Percentiles rank a stretch among this genome's conserved stretches.
Evolutionary conservation across 2,888 invertebrate species (phyloP).

Genomic region (Sarcophaga rosellei): DNA sequence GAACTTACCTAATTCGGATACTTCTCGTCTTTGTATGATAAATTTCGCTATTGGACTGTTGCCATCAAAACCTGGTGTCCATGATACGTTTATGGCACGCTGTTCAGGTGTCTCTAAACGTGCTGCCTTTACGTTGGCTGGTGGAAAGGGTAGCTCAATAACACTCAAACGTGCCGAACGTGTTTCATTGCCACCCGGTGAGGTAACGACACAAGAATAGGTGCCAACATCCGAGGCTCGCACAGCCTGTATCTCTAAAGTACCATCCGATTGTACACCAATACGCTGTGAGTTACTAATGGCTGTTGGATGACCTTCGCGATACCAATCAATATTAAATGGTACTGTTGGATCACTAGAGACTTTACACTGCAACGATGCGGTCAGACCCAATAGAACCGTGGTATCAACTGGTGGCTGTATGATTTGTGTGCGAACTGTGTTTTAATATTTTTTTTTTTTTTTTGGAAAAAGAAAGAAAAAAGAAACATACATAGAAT

Average conservation of each 20-base stretch:
- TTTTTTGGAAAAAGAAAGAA: constrained; percentile 30
- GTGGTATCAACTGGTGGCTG: constrained; percentile 96
- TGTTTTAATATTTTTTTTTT: constrained; percentile 22
- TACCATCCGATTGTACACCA: constrained; percentile 90
- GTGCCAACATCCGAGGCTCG: constrained; percentile 96
- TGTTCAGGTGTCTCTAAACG: constrained; percentile 86
- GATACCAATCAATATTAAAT: constrained; percentile 93
- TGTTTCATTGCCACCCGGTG: constrained; percentile 96
- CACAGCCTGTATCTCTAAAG: constrained; percentile 92
- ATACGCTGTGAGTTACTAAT: constrained; percentile 87
- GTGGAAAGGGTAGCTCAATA: constrained; percentile 97
- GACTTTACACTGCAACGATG: constrained; percentile 96
- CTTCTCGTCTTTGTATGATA: constrained; percentile 94
- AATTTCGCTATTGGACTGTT: constrained; percentile 97
- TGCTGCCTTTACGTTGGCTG: constrained; percentile 91
- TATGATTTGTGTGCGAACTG: constrained; percentile 96
- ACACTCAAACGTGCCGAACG: constrained; percentile 91
- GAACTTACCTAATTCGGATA: constrained; percentile 90
- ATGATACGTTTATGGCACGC: constrained; percentile 93
- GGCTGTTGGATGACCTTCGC: constrained; percentile 87
- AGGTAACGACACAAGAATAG: constrained; percentile 94
- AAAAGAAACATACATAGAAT: constrained; percentile 2
- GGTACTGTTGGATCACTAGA: constrained; percentile 94
- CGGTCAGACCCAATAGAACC: constrained; percentile 95
- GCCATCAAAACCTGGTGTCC: constrained; percentile 98